Conservation (phyloP, 2,797 vertebrate genomes). For the Halcyon badia region DNA sequence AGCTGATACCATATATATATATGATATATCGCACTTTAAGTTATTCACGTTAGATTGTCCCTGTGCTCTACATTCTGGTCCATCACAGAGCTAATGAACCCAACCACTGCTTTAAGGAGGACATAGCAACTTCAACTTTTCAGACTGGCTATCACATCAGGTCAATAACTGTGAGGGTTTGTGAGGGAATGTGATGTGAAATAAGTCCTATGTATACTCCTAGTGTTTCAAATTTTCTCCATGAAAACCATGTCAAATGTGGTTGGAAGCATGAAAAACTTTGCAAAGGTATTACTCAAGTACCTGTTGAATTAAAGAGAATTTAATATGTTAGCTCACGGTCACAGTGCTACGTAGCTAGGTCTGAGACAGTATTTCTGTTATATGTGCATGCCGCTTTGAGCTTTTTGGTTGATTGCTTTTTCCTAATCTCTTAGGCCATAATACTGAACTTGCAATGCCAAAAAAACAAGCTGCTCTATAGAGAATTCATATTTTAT, state of each 20-base stretch:
- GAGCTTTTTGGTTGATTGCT: neutral
- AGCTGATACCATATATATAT: neutral
- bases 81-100: neutral
- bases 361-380: neutral
- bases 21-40: neutral
- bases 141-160: neutral
- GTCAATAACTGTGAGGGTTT: neutral
- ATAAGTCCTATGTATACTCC: neutral
- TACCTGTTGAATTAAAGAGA: neutral
- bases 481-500: neutral
- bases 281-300: neutral
- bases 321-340: neutral
- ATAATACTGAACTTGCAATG: neutral
- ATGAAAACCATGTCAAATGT: neutral
- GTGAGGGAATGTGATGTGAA: neutral
- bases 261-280: neutral
- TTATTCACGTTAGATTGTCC: accelerated
- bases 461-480: neutral
- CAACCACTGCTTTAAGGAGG: neutral
- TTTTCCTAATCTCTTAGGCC: neutral
- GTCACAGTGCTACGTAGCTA: neutral
- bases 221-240: neutral
- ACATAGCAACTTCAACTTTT: neutral
- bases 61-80: neutral
- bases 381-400: neutral